Percentiles rank a stretch among this genome's conserved stretches.
Evolutionary conservation across 2,888 invertebrate genomes (phyloP).

Genomic region (Operophtera brumata): DNA sequence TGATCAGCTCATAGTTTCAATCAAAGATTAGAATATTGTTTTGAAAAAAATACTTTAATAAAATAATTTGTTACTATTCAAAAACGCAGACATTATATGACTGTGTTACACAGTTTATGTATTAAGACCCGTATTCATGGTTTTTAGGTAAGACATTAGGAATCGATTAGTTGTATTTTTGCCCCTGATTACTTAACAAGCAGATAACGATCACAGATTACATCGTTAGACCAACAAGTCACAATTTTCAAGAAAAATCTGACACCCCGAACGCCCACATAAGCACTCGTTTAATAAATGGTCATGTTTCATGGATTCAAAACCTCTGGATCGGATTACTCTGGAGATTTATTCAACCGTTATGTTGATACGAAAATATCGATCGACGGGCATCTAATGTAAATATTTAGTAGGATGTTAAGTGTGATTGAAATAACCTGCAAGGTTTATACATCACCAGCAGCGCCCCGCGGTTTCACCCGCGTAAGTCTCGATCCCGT

Average conservation of each 20-base stretch:
- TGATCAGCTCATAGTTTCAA: too few species aligned
- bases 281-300: not conserved
- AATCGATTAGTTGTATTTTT: not conserved
- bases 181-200: not conserved
- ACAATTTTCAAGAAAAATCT: not conserved
- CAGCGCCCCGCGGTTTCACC: too few species aligned
- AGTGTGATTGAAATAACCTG: too few species aligned
- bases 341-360: not conserved
- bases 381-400: too few species aligned
- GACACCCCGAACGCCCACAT: not conserved
- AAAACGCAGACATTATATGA: not conserved
- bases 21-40: too few species aligned
- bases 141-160: not conserved
- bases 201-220: constrained; percentile 12
- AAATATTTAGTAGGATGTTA: too few species aligned
- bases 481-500: too few species aligned
- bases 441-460: too few species aligned
- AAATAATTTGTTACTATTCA: too few species aligned
- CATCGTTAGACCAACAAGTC: constrained; percentile 10
- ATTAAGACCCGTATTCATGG: not conserved
- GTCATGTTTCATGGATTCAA: not conserved
- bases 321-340: not conserved
- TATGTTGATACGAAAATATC: too few species aligned
- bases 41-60: too few species aligned
- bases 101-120: too few species aligned